These are phyloP conservation scores for Protosalanx chinensis DNA, from an alignment of 2,797 vertebrate species.

Conservation along the genomic window DNA sequence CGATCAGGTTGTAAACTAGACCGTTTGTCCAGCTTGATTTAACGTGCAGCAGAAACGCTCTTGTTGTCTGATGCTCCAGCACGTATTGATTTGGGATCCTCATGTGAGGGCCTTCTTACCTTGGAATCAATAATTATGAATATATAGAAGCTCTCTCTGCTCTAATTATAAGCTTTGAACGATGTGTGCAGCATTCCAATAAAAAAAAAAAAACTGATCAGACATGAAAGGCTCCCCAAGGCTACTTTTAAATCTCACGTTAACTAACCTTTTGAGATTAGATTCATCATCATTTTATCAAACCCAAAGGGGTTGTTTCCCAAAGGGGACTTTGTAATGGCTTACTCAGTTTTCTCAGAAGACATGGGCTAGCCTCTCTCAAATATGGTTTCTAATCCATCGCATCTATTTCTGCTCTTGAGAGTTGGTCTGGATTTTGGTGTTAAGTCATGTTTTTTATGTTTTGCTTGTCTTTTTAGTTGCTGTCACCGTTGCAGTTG, in stretches of 20 bases:
- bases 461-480: constrained; percentile 52
- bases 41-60: constrained; percentile 34
- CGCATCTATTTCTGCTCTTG: background rate
- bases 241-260: constrained; percentile 5
- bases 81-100: constrained; percentile 62
- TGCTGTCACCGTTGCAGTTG: constrained; percentile 54
- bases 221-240: background rate
- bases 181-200: constrained; percentile 31
- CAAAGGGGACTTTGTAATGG: background rate
- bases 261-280: background rate
- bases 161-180: constrained; percentile 60
- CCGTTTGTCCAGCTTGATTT: constrained; percentile 22
- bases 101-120: constrained; percentile 50
- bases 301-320: background rate
- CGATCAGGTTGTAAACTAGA: constrained; percentile 36
- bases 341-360: background rate
- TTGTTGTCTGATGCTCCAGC: constrained; percentile 42
- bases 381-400: background rate
- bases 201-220: constrained; percentile 24
- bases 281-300: constrained; percentile 1
- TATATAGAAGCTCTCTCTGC: constrained; percentile 53
- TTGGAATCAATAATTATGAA: constrained; percentile 63
- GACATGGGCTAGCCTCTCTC: too few relatives aligned
- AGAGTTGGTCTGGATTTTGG: constrained; percentile 7
- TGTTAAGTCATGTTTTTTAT: constrained; percentile 8